These are phyloP conservation scores for Neomicropteryx cornuta DNA, from an alignment of 1,140 invertebrate genomes.

Conservation along the genomic window DNA sequence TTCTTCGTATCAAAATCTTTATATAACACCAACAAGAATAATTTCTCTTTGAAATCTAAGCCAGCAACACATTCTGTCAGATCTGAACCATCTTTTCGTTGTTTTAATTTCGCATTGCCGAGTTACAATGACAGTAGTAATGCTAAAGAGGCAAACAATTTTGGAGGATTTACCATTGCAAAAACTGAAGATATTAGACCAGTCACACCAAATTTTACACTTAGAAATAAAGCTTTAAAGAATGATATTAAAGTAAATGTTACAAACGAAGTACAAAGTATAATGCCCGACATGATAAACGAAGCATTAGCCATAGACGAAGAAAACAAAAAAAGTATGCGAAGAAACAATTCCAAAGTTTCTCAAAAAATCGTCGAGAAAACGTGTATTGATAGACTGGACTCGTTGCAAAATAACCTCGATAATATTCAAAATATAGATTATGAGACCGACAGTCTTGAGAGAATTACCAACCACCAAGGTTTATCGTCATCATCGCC, in stretches of 20 bases:
- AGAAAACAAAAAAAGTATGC: too few relatives aligned
- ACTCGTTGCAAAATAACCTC: slow-evolving; percentile 19
- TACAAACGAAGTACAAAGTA: slow-evolving; percentile 35
- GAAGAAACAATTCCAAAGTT: too few relatives aligned
- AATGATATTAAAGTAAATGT: slow-evolving; percentile 7
- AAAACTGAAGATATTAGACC: slow-evolving; percentile 23
- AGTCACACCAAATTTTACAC: slow-evolving; percentile 19
- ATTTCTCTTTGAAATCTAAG: too few relatives aligned
- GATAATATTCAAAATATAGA: slow-evolving; percentile 37
- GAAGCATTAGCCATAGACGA: slow-evolving; percentile 44
- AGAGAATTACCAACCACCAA: slow-evolving; percentile 45
- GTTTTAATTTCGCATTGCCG: slow-evolving; percentile 31
- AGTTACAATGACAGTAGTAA: slow-evolving; percentile 21
- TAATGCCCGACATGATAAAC: slow-evolving; percentile 47
- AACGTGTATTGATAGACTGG: too few relatives aligned
- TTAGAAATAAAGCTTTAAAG: slow-evolving; percentile 12
- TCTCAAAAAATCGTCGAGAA: too few relatives aligned
- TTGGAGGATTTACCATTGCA: slow-evolving; percentile 21
- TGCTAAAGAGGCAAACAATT: slow-evolving; percentile 14
- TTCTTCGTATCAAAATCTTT: too few relatives aligned
- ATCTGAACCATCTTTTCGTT: slow-evolving; percentile 30
- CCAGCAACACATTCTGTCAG: slow-evolving; percentile 24
- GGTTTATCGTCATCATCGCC: slow-evolving; percentile 46
- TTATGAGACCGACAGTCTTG: slow-evolving; percentile 71
- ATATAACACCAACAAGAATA: too few relatives aligned